Evolutionary conservation across 2,888 invertebrate genomes (phyloP), one percentile per base, ranked within the genome.

Genomic region (Busseola fusca): DNA sequence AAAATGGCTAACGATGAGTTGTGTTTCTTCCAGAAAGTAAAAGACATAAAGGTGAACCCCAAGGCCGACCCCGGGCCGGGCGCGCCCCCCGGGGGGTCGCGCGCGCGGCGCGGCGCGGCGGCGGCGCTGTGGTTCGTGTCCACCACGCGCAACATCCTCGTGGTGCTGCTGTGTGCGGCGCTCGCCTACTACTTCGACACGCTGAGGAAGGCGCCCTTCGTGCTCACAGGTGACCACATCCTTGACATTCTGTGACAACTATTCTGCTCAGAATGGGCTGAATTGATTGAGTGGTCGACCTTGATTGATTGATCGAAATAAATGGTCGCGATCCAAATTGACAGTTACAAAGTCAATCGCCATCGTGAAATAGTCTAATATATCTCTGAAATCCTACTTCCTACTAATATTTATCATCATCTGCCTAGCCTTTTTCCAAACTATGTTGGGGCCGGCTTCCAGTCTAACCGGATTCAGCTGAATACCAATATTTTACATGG

Each of bases 121-220:
- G 97, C 97, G 87, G 90, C 96, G 59, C 94, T 97, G 64, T 98
- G 97, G 97, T 96, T 98, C 87, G 93, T 97, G 63, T 97, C 97
- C 72, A 97, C 97, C 40, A 97, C 97, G 0, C 94, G 98, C 76
- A 98, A 98, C 93, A 98, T 98, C 81, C 94, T 97, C 57, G 97
- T 98, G 40, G 98, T 98, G 72, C 95, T 98, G 34, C 92, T 97
- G 27, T 97, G 97, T 88, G 97, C 97, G 0, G 94, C 96, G 10
- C 92, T 97, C 66, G 97, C 97, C 0, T 97, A 97, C 92, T 93
- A 96, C 85, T 96, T 97, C 89, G 97, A 97, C 88, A 92, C 95
- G 57, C 95, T 96, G 87, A 93, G 96, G 48, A 93, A 96, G 78
- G 94, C 96, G 69, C 97, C 97, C 0, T 97, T 97, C 85, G 95